Conservation (phyloP, 2,888 invertebrate species). For the Branchellion lobata region DNA sequence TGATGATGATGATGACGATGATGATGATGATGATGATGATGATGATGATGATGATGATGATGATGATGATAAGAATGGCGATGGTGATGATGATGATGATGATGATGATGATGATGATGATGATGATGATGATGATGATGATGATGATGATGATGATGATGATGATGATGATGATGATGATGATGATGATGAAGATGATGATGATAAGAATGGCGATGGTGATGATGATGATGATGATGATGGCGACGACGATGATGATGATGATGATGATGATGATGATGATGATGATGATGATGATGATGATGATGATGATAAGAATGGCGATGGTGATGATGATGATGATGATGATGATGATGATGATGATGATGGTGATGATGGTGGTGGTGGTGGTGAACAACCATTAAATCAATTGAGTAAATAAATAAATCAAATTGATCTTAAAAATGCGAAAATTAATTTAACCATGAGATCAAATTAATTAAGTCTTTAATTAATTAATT, state of each 20-base stretch:
- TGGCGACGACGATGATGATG: conserved; percentile 16
- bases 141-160: not conserved
- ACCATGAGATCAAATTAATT: no score
- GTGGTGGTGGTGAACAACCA: no score
- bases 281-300: conserved; percentile 38
- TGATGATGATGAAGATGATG: conserved; percentile 8
- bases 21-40: not conserved
- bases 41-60: conserved; percentile 30
- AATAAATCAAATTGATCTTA: no score
- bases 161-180: conserved; percentile 33
- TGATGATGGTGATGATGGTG: no score
- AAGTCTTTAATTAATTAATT: no score
- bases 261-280: conserved; percentile 33
- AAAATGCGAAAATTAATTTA: no score
- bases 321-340: no score
- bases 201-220: not conserved
- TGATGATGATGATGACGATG: conserved; percentile 27
- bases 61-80: not conserved
- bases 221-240: conserved; percentile 26
- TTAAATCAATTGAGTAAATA: no score
- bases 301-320: conserved; percentile 7
- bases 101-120: conserved; percentile 36
- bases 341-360: no score
- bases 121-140: conserved; percentile 37
- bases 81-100: conserved; percentile 33